Evolutionary conservation across 2,888 invertebrate species (phyloP).

Genomic region (Smittia aterrima): DNA sequence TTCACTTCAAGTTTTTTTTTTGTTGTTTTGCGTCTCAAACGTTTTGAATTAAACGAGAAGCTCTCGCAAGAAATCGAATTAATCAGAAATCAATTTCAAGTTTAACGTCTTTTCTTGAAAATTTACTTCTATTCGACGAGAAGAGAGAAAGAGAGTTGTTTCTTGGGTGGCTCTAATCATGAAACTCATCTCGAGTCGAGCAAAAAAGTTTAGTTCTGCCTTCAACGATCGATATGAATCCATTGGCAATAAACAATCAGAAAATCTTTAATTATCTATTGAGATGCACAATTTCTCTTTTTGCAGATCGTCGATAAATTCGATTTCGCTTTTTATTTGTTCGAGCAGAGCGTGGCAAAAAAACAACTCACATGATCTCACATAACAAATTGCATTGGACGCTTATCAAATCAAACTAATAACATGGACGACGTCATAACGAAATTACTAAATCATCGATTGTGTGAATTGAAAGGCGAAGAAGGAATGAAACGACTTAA

Average conservation of each 20-base stretch:
- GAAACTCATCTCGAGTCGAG: too few species aligned
- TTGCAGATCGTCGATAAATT: not conserved
- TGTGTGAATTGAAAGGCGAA: slow-evolving; percentile 17
- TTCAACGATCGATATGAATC: too few species aligned
- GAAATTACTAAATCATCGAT: slow-evolving; percentile 15
- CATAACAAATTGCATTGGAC: not conserved
- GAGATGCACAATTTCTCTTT: slow-evolving; percentile 3
- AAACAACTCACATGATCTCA: not conserved
- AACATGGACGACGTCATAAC: not conserved
- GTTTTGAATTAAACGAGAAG: too few species aligned
- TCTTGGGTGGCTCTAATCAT: too few species aligned
- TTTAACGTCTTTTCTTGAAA: too few species aligned
- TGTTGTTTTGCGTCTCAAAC: too few species aligned
- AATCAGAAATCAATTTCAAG: too few species aligned
- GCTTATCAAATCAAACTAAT: slow-evolving; percentile 24
- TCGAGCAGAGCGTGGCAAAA: not conserved
- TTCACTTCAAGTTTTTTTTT: not conserved
- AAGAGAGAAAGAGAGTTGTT: too few species aligned
- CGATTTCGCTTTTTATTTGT: not conserved
- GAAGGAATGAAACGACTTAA: slow-evolving; percentile 1
- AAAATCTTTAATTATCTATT: not conserved
- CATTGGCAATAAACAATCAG: not conserved
- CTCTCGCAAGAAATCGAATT: too few species aligned
- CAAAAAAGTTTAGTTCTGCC: too few species aligned
- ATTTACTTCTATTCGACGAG: too few species aligned